phyloP scores from a whole-genome alignment of 2,888 invertebrate genomes.

The Pseudanteris insignis region DNA sequence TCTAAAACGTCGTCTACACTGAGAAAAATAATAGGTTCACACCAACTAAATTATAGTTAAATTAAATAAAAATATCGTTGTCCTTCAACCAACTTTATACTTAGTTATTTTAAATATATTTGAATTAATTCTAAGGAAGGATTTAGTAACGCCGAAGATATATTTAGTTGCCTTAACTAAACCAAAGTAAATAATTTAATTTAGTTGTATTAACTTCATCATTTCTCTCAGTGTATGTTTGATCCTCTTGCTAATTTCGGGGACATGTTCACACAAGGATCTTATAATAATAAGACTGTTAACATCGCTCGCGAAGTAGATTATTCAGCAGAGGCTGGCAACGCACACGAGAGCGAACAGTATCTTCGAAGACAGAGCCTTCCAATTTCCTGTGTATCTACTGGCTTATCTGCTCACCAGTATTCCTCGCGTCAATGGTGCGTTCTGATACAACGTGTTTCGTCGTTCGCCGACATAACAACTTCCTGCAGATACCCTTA shows the following conservation, averaged over 20 bases:
- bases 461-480: slow-evolving; percentile 19
- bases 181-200: no score
- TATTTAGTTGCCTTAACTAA: no score
- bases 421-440: slow-evolving; percentile 31
- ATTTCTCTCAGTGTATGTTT: no score
- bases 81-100: no score
- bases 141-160: no score
- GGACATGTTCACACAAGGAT: slow-evolving; percentile 26
- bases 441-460: slow-evolving; percentile 34
- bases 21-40: no score
- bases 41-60: no score
- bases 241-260: slow-evolving; percentile 11
- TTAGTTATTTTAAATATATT: no score
- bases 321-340: slow-evolving; percentile 14
- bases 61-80: no score
- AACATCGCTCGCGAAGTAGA: slow-evolving; percentile 22
- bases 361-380: slow-evolving; percentile 32
- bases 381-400: slow-evolving; percentile 37
- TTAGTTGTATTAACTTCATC: no score
- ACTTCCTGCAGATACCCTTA: slow-evolving; percentile 16
- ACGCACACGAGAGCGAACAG: slow-evolving; percentile 13
- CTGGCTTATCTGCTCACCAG: slow-evolving; percentile 27
- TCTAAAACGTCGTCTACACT: no score
- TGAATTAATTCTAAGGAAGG: no score
- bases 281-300: slow-evolving; percentile 34